These are phyloP conservation scores for Drosophila saltans DNA, from an alignment of 1,140 invertebrate genomes.

Conservation along the genomic window DNA sequence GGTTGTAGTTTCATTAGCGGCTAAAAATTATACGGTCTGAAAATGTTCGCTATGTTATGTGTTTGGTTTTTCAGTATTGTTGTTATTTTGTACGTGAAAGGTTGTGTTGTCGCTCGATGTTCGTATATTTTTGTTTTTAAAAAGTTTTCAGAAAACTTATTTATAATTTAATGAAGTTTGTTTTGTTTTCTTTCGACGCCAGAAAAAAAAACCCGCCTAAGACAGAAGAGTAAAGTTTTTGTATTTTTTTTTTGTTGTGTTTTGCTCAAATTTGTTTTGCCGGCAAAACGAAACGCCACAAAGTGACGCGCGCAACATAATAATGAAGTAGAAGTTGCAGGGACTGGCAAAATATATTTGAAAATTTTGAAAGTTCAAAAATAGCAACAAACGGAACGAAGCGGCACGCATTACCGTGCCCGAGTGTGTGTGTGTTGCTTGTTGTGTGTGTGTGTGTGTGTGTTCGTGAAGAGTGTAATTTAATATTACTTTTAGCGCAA, in stretches of 20 bases:
- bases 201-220: too few species aligned
- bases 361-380: conserved; percentile 2
- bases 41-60: not conserved
- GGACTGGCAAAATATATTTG: conserved; percentile 8
- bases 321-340: conserved; percentile 3
- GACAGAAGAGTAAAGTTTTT: not conserved
- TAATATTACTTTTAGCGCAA: conserved; percentile 3
- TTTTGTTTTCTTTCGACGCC: not conserved
- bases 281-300: conserved; percentile 1
- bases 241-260: not conserved
- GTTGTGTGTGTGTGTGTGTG: not conserved
- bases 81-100: not conserved
- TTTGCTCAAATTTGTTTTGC: not conserved
- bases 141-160: not conserved
- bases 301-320: conserved; percentile 4
- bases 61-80: not conserved
- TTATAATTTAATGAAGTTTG: not conserved
- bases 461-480: not conserved
- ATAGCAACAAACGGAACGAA: conserved; percentile 4
- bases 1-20: not conserved
- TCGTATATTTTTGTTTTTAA: not conserved
- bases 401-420: not conserved
- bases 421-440: not conserved
- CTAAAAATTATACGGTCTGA: too few species aligned
- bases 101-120: not conserved